Percentiles rank a stretch among this genome's conserved stretches.
Conservation (phyloP, 2,888 invertebrate species). For the Chromoteleia sp. region DNA sequence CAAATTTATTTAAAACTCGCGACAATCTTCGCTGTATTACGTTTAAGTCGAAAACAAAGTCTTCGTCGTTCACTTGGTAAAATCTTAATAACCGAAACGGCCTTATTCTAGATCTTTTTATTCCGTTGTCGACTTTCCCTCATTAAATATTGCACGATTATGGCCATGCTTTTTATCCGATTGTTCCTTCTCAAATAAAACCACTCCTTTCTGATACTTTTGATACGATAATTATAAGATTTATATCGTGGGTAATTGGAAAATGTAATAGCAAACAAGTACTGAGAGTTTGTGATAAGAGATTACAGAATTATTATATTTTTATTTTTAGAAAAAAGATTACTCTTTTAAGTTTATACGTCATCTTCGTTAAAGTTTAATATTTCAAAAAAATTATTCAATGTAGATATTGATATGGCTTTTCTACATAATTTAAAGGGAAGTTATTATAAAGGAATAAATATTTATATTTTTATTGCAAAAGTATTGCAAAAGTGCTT, state of each 20-base stretch:
- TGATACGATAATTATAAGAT: background rate
- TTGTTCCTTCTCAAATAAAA: slow-evolving; percentile 18
- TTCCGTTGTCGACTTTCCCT: slow-evolving; percentile 62
- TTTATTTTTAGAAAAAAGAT: background rate
- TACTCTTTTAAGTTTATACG: too few species aligned
- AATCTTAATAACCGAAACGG: slow-evolving; percentile 57
- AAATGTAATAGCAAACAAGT: too few species aligned
- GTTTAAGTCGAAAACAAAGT: slow-evolving; percentile 21
- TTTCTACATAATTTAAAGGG: too few species aligned
- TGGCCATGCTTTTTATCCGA: slow-evolving; percentile 36
- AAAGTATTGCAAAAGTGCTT: too few species aligned
- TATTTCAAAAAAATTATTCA: too few species aligned
- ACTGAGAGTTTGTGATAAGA: background rate
- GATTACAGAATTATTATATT: background rate
- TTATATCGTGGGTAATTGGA: background rate
- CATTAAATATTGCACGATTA: slow-evolving; percentile 32
- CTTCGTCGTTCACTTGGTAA: slow-evolving; percentile 5
- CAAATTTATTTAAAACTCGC: slow-evolving; percentile 1
- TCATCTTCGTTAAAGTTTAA: too few species aligned
- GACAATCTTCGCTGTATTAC: background rate
- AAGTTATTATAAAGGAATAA: too few species aligned
- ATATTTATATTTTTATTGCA: too few species aligned
- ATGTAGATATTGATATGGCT: too few species aligned
- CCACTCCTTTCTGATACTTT: slow-evolving; percentile 2
- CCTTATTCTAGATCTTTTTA: slow-evolving; percentile 67